These are phyloP conservation scores for Gryon sp. DNA, from an alignment of 1,140 invertebrate genomes.

Conservation along the genomic window DNA sequence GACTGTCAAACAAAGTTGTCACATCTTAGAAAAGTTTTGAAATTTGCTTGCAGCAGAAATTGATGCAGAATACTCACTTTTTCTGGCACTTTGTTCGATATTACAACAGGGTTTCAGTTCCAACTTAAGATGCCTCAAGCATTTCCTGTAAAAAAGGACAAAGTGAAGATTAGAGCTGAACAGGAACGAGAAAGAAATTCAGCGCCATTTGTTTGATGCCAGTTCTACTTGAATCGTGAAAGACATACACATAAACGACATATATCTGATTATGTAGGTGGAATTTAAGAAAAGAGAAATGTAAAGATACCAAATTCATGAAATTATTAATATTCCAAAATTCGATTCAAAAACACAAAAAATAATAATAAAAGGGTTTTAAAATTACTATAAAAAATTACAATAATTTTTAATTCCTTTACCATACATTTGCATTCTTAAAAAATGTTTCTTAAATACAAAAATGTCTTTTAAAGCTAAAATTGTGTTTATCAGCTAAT, in stretches of 20 bases:
- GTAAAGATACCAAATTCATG: no score
- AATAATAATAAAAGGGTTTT: no score
- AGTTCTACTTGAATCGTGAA: constrained; percentile 36
- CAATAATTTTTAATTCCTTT: no score
- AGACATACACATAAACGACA: constrained; percentile 50
- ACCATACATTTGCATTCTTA: no score
- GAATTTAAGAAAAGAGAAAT: constrained; percentile 43
- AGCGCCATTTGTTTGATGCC: constrained; percentile 55
- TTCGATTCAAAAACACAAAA: no score
- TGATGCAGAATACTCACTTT: constrained; percentile 24
- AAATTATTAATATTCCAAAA: no score
- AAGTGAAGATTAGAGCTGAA: constrained; percentile 47
- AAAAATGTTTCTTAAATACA: no score
- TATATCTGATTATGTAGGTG: constrained; percentile 35
- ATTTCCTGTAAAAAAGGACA: constrained; percentile 56
- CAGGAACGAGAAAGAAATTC: constrained; percentile 28
- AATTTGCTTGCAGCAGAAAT: constrained; percentile 13
- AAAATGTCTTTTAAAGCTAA: no score
- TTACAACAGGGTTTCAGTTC: constrained; percentile 23
- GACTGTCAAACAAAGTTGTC: constrained; percentile 34
- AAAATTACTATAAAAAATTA: no score
- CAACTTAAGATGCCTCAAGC: constrained; percentile 47
- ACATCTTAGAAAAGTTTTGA: constrained; percentile 6
- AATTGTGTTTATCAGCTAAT: constrained; percentile 17
- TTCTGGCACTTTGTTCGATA: constrained; percentile 40